Base-by-base conservation (phyloP, 2,888 invertebrate genomes). In the Aricia artaxerxes region DNA sequence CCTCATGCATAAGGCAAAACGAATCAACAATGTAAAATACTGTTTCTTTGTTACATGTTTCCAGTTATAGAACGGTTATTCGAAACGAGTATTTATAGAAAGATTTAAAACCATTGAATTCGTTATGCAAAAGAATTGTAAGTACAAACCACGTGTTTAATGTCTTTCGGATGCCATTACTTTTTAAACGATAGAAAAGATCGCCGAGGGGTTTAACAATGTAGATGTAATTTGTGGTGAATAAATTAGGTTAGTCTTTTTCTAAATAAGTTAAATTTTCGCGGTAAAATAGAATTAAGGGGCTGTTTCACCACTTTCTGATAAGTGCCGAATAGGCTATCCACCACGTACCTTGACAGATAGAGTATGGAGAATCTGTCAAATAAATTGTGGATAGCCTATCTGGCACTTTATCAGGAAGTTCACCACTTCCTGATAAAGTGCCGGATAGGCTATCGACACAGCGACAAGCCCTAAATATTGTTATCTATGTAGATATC, bases 21-120 rank as follows among this genome's bases (percentile, higher is more conserved):
- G 69, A 69, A 69, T 69, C 69, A 69, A 69, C 69, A 38, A 69
- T 69, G 69, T 69, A 38, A 69, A 13, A 69, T 38, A 35, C 13
- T 69, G 69, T 69, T 35, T 69, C 69, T 4, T 16, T 69, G 69
- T 35, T 69, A 69, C 64, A 11, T 4, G 31, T 64, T 35, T 31
- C 69, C 69, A 38, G 35, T 69, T 38, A 35, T 69, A 13, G 35
- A 13, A 69, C 35, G 11, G 35, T 64, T 64, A 64, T 31, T 35
- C 35, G 35, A 13, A 69, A 69, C 69, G 69, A 69, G 13, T 35
- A 69, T 69, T 69, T 38, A 38, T 35, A 69, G 35, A 69, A 35
- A 69, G 35, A 69, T 69, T 69, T 38, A 38, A 69, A 35, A 38
- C 69, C 69, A 6, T 38, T 35, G 35, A 35, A 38, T 69, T 69